Evolutionary conservation across 2,113 vertebrate species (phyloP).

Genomic region (Papio anubis): DNA sequence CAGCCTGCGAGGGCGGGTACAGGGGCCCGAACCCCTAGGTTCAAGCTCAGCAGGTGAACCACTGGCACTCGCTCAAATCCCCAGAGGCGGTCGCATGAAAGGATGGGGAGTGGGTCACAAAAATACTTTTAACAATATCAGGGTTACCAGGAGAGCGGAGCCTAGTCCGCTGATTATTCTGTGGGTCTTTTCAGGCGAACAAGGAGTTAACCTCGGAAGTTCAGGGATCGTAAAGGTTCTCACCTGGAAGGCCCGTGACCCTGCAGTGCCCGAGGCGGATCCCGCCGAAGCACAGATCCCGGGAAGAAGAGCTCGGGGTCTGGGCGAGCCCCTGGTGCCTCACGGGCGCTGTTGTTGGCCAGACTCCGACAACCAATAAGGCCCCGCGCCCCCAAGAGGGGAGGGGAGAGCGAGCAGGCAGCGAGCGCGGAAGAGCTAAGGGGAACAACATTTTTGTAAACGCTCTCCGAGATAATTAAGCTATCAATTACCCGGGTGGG

Average conservation of each 20-base stretch:
- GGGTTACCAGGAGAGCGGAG: neutral
- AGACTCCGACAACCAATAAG: conserved; percentile 46
- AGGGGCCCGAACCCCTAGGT: neutral
- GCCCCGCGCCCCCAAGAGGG: conserved; percentile 47
- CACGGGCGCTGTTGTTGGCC: neutral
- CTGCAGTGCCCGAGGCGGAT: neutral
- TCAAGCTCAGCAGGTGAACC: neutral
- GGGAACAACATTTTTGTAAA: conserved; percentile 64
- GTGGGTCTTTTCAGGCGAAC: neutral
- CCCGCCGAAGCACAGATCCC: neutral
- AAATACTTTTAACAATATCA: neutral
- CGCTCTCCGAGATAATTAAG: conserved; percentile 75
- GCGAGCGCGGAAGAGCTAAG: conserved; percentile 48
- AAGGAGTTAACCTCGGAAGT: conserved; percentile 21
- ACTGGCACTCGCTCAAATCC: neutral
- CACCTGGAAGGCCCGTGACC: neutral
- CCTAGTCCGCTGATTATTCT: neutral
- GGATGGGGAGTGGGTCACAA: neutral
- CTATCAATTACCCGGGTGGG: conserved; percentile 75
- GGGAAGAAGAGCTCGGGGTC: neutral
- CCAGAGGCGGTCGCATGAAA: neutral
- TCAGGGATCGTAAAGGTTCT: neutral
- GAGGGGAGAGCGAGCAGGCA: neutral
- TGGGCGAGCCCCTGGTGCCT: neutral
- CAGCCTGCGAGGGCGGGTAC: neutral